Conservation (phyloP, 1,140 invertebrate species). For the Eriocheir sinensis region DNA sequence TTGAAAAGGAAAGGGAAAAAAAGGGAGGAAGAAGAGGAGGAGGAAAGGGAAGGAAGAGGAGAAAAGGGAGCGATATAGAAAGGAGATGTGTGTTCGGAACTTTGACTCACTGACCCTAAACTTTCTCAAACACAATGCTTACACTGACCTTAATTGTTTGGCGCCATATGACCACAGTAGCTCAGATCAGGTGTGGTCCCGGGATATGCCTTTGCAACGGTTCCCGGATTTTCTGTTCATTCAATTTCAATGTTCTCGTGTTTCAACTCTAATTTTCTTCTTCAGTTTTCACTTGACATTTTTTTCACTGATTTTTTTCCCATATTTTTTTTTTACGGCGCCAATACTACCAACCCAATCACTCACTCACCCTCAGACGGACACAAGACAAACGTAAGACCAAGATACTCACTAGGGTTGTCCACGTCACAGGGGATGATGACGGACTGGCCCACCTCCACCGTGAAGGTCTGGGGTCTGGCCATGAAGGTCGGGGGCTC, state of each 20-base stretch:
- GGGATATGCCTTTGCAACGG: no score
- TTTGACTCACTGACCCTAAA: no score
- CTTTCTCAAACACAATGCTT: no score
- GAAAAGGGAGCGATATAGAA: not conserved
- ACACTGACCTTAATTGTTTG: no score
- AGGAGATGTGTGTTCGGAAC: no score
- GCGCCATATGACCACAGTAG: no score
- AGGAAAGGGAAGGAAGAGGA: not conserved
- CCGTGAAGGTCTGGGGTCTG: conserved; percentile 55
- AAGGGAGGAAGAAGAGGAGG: not conserved
- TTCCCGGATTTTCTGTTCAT: no score
- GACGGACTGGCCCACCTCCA: conserved; percentile 60
- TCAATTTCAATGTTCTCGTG: no score
- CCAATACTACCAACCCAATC: not conserved
- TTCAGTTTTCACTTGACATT: no score
- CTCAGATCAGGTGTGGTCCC: no score
- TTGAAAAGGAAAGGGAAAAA: not conserved
- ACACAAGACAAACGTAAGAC: not conserved
- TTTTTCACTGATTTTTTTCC: not conserved
- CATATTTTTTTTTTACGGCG: not conserved
- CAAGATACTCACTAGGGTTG: conserved; percentile 15
- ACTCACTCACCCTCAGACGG: not conserved
- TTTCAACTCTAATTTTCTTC: no score
- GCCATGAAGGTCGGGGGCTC: conserved; percentile 56
- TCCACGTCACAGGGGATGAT: conserved; percentile 59